phyloP scores from a whole-genome alignment of 2,888 invertebrate genomes.

The Acanthacorydalis orientalis region DNA sequence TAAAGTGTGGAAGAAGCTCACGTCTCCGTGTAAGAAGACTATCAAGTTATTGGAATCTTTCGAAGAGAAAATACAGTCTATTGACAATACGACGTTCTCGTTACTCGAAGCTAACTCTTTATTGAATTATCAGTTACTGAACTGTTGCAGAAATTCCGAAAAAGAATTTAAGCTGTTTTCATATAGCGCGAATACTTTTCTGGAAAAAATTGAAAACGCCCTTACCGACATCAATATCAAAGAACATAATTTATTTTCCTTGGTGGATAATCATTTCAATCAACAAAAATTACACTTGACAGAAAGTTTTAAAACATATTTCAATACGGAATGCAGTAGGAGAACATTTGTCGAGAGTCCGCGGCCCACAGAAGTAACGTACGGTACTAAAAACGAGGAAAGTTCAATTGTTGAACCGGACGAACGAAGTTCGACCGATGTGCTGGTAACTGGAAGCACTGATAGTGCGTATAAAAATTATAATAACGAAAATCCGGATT shows the following conservation, averaged over 20 bases:
- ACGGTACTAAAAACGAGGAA: neutral
- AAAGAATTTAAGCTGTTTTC: conserved; percentile 20
- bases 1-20: conserved; percentile 16
- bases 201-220: conserved; percentile 20
- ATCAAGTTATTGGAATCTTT: conserved; percentile 20
- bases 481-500: neutral
- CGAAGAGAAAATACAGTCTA: conserved; percentile 15
- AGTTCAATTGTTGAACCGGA: neutral
- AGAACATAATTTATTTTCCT: conserved; percentile 9
- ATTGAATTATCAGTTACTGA: conserved; percentile 14
- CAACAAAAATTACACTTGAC: conserved; percentile 12
- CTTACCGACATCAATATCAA: conserved; percentile 16
- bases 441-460: neutral
- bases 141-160: conserved; percentile 17
- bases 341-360: neutral
- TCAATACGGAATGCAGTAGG: conserved; percentile 4
- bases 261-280: conserved; percentile 9
- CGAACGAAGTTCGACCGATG: neutral
- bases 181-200: conserved; percentile 19
- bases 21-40: conserved; percentile 16
- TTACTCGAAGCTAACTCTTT: conserved; percentile 14
- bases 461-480: neutral
- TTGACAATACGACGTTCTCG: conserved; percentile 19
- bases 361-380: neutral
- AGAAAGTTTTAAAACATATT: conserved; percentile 8